phyloP scores from a whole-genome alignment of 2,113 vertebrate species.

The Podarcis raffonei region DNA sequence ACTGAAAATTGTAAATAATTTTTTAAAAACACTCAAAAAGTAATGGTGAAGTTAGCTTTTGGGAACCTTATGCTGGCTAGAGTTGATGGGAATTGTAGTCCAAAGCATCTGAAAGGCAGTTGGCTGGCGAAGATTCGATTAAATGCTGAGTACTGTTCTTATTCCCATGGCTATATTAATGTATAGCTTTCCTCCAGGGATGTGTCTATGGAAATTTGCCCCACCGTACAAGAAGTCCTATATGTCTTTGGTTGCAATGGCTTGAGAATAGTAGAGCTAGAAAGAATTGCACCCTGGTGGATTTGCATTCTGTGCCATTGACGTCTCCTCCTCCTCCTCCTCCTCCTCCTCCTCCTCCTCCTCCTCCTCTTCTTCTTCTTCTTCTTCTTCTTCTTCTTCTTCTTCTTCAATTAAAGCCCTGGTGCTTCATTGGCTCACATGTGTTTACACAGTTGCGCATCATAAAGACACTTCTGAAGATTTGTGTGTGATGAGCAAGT shows the following conservation, averaged over 20 bases:
- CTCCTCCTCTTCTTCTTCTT: neutral
- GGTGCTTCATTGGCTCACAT: neutral
- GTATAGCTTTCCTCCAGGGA: neutral
- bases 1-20: too few species aligned
- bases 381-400: neutral
- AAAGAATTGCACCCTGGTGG: neutral
- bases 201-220: neutral
- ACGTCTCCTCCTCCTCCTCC: neutral
- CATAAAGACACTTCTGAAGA: conserved; percentile 74
- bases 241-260: neutral
- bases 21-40: too few species aligned
- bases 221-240: neutral
- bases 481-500: conserved; percentile 60
- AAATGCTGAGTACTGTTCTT: neutral
- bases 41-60: too few species aligned
- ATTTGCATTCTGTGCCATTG: neutral
- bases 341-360: neutral
- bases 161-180: neutral
- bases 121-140: too few species aligned
- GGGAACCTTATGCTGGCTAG: too few species aligned
- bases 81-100: too few species aligned
- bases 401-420: neutral
- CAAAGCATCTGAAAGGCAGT: too few species aligned
- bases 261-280: too few species aligned
- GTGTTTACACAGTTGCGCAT: conserved; percentile 68